Conservation (phyloP, 2,888 invertebrate genomes). For the Polyommatus icarus region DNA sequence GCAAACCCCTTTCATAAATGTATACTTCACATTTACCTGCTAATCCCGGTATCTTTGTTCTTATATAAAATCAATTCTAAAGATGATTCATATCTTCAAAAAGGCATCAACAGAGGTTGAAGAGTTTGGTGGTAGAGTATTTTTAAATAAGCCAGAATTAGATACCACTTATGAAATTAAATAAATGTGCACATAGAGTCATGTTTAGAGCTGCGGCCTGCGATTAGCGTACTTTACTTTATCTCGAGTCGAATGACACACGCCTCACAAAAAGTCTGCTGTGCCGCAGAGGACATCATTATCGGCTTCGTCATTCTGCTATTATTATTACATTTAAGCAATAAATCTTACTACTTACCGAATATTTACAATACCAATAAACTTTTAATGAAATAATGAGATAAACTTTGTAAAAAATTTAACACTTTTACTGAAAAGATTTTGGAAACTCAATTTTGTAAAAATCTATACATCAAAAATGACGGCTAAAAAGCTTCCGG, state of each 20-base stretch:
- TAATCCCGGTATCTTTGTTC: background rate
- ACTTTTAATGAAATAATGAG: background rate
- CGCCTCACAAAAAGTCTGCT: conserved; percentile 40
- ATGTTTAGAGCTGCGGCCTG: background rate
- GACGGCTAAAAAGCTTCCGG: conserved; percentile 63
- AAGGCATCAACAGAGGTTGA: background rate
- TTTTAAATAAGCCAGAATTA: background rate
- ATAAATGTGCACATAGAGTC: background rate
- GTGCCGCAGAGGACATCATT: conserved; percentile 48
- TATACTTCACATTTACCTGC: background rate
- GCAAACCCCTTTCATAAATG: background rate
- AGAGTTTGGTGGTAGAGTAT: background rate
- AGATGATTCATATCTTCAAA: conserved; percentile 16
- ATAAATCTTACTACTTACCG: conserved; percentile 43
- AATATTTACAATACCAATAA: conserved; percentile 26
- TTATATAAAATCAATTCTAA: background rate
- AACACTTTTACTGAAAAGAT: conserved; percentile 32
- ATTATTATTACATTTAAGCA: conserved; percentile 44
- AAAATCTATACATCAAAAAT: conserved; percentile 65
- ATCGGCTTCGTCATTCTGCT: conserved; percentile 62
- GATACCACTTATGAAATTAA: background rate
- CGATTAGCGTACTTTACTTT: background rate
- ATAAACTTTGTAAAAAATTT: background rate
- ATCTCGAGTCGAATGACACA: conserved; percentile 46
- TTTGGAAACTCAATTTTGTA: conserved; percentile 45